Evolutionary conservation across 2,113 vertebrate genomes (phyloP), one percentile per base, ranked within the genome.

Genomic region (Psettodes erumei): DNA sequence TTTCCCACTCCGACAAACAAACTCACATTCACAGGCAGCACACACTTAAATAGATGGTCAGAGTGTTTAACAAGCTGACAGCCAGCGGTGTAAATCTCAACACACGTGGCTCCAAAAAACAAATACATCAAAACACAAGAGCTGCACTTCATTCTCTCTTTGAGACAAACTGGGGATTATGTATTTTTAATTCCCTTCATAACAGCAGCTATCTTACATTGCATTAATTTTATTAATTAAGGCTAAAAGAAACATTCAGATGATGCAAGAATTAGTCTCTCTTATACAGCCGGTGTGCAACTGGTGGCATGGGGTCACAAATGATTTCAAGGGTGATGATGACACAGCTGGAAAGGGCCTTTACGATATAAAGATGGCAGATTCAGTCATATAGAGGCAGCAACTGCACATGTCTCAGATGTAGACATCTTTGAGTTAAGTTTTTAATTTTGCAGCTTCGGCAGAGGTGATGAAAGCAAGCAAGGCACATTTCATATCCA

Each of bases 401-500:
- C n/a, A n/a, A n/a, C 40, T 37, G 53, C 12, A 48, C 60, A 30
- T n/a, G 51, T 63, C 60, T 30, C 25, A 9, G 2, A 35, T 23
- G 30, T 19, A 13, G 64, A 12, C 12, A 7, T 28, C 6, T 65
- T 1, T 5, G 33, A 64, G 35, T 47, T 11, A 21, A 33, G 8
- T 33, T 45, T 63, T 58, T 53, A 35, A 40, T 70, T 16, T 25
- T 67, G 25, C 63, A 58, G 35, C 73, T 64, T 35, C 54, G 68
- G n/a, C 50, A 77, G 76, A 76, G 79, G 64, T 71, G 60, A 70
- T 59, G 35, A 25, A 74, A 48, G 42, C 9, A 8, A n/a, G 30
- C 3, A 55, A 50, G 10, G 51, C 75, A 50, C 83, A 73, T 71
- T 85, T 66, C 45, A 66, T 25, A 62, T 71, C 55, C 63, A 65